Evolutionary conservation across 2,888 invertebrate species (phyloP), one percentile per base, ranked within the genome.

Genomic region (Epinotia nisella): DNA sequence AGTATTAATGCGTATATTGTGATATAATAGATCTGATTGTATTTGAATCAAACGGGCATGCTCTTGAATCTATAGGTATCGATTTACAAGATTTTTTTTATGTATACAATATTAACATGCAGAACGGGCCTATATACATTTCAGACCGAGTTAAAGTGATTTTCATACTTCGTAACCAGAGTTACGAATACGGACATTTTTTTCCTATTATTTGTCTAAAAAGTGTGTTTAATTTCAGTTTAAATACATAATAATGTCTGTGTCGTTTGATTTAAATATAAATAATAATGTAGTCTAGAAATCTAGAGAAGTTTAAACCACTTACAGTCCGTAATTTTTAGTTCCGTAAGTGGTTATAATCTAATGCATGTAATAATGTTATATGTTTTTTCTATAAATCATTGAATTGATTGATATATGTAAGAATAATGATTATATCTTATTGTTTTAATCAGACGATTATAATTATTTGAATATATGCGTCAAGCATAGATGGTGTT

Each of bases 361-460:
- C 1, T 49, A 11, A 9, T 21, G n/a, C 13, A 41, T 64, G 64
- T 64, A 49, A 61, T 24, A 45, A 62, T 65, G n/a, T 21, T 56
- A 55, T 21, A 55, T 56, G 66, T 56, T 56, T 66, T n/a, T 56
- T 66, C 39, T 56, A 56, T 56, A 53, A 66, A 56, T 56, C 55
- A 41, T 56, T 64, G 51, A 19, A 24, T 29, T 51, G 24, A 62
- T 49, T 62, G 24, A 62, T 62, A 49, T 49, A 29, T 56, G 41
- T 66, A 66, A 56, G 66, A 41, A 41, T 66, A 56, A 39, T 29
- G 17, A 66, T 55, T 66, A 41, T 41, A 17, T 56, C 41, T 10
- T 66, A 66, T 66, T 66, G 66, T 66, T 66, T 65, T 56, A 41
- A 66, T 56, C 39, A 41, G 53, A 66, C 24, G 41, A 66, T 21